phyloP scores from a whole-genome alignment of 2,113 vertebrate species.

The Halichoeres trimaculatus region DNA sequence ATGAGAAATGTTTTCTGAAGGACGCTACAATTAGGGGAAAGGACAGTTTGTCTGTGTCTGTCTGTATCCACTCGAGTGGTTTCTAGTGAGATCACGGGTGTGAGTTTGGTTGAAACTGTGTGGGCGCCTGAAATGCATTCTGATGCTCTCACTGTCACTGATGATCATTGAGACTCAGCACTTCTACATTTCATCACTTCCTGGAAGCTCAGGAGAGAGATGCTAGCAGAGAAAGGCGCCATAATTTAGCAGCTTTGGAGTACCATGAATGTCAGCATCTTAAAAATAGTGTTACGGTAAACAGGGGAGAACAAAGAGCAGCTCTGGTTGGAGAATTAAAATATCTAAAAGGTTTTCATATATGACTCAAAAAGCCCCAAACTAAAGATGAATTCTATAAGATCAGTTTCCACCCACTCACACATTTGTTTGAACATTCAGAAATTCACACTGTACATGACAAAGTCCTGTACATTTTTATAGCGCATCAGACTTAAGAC shows the following conservation, averaged over 20 bases:
- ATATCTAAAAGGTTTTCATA: not conserved
- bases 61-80: slow-evolving; percentile 28
- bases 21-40: slow-evolving; percentile 48
- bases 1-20: slow-evolving; percentile 63
- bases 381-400: slow-evolving; percentile 18
- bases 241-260: slow-evolving; percentile 11
- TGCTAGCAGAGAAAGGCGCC: slow-evolving; percentile 42
- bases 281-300: not conserved
- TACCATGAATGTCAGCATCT: not conserved
- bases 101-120: slow-evolving; percentile 74
- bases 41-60: slow-evolving; percentile 42
- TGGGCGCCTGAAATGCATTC: slow-evolving; percentile 61
- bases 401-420: slow-evolving; percentile 6
- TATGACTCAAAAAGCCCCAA: not conserved
- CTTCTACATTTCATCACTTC: slow-evolving; percentile 61
- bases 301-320: not conserved
- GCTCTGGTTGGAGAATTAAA: not conserved
- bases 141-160: slow-evolving; percentile 54
- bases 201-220: slow-evolving; percentile 65
- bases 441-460: not conserved
- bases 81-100: slow-evolving; percentile 54
- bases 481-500: too few species aligned
- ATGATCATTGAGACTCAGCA: slow-evolving; percentile 63
- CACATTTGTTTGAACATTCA: slow-evolving; percentile 31
- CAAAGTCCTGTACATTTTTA: slow-evolving; percentile 4